Base-by-base conservation (phyloP, 2,113 vertebrate genomes). In the Fukomys damarensis region DNA sequence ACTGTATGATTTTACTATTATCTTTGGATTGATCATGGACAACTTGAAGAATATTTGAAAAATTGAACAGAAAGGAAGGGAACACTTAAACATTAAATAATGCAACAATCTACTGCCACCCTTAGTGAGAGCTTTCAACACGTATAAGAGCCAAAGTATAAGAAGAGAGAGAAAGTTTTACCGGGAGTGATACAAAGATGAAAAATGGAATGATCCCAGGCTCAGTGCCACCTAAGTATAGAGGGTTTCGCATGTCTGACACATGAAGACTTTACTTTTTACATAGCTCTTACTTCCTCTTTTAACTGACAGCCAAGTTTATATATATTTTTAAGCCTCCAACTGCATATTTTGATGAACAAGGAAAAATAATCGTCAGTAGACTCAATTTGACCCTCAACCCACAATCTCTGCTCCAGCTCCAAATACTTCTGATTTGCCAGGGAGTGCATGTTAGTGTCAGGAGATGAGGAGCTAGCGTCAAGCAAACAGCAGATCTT, bases 21-120 rank as follows among this genome's bases (percentile, higher is more conserved):
- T 46, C 13, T 38, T 96, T 95, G 70, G 24, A 95, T 95, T 26
- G 38, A 92, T 97, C 65, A 81, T 59, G 86, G 65, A 66, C 52
- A 97, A 76, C 28, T 70, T 97, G 89, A 97, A 96, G 97, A 79
- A 92, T 94, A 96, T 97, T 94, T 96, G 90, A 98, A 83, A 43
- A 95, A 8, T 35, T 63, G 32, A 97, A 83, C 79, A 86, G 92
- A 97, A 97, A 97, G 38, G 89, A 94, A 8, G 8, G 86, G 2
- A 72, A 4, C 96, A 85, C 28, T 94, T 98, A 97, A 96, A 96
- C 28, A 93, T 41, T 28, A 20, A 97, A 95, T 84, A 97, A 94
- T 96, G 94, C 85, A 82, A 96, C 56, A 89, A 35, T 56, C 96
- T 96, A 84, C 5, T 93, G 89, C 19, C 96, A 30, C 19, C 49